Conservation (phyloP, 2,888 invertebrate genomes). For the Nowickia ferox region DNA sequence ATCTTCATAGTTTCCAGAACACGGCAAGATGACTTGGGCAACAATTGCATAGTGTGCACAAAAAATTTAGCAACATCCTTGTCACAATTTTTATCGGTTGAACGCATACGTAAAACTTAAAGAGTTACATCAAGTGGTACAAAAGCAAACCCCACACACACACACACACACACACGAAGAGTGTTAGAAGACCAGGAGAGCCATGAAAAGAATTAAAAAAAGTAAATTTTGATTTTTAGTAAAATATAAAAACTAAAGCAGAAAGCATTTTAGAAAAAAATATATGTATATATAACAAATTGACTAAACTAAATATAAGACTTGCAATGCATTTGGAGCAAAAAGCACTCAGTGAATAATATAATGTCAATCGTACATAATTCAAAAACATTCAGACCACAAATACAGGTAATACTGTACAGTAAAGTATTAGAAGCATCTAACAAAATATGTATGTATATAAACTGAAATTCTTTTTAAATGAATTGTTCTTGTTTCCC, state of each 20-base stretch:
- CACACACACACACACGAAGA: background rate
- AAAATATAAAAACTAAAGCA: slow-evolving; percentile 20
- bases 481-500: background rate
- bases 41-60: slow-evolving; percentile 93
- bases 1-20: slow-evolving; percentile 84
- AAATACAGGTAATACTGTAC: background rate
- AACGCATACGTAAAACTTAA: slow-evolving; percentile 85
- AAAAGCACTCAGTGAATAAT: slow-evolving; percentile 12
- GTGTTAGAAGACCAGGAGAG: slow-evolving; percentile 17
- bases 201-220: slow-evolving; percentile 50
- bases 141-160: slow-evolving; percentile 10
- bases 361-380: slow-evolving; percentile 19
- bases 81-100: slow-evolving; percentile 85
- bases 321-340: slow-evolving; percentile 8
- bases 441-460: background rate
- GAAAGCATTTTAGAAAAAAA: slow-evolving; percentile 5
- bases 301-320: slow-evolving; percentile 3
- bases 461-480: background rate
- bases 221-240: slow-evolving; percentile 22
- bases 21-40: slow-evolving; percentile 91
- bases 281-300: background rate
- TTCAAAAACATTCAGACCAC: background rate
- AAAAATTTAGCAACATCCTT: slow-evolving; percentile 90
- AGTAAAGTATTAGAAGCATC: background rate
- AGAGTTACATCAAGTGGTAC: slow-evolving; percentile 71